These are phyloP conservation scores for Eristalis tenax DNA, from an alignment of 2,888 invertebrate genomes.

Conservation along the genomic window DNA sequence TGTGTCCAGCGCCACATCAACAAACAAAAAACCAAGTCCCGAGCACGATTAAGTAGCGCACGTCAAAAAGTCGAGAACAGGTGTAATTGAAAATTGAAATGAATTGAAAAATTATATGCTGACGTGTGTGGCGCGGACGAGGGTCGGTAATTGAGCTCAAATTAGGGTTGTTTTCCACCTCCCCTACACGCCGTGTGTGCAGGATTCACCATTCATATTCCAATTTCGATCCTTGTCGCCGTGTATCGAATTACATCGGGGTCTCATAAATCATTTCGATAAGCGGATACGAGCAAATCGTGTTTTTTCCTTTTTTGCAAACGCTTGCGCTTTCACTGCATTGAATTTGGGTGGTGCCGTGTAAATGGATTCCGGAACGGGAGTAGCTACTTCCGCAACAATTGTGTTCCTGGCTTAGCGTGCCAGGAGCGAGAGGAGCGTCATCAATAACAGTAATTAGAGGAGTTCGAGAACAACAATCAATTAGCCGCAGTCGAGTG, in stretches of 20 bases:
- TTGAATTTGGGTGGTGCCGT: constrained; percentile 28
- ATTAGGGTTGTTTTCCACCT: constrained; percentile 25
- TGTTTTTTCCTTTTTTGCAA: background rate
- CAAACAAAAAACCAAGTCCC: constrained; percentile 27
- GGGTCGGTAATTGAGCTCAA: constrained; percentile 62
- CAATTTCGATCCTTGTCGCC: background rate
- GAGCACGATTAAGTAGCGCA: constrained; percentile 57
- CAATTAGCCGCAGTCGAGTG: constrained; percentile 47
- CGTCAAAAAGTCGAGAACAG: constrained; percentile 69
- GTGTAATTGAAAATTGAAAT: constrained; percentile 72
- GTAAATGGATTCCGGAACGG: constrained; percentile 44
- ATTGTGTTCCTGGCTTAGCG: constrained; percentile 15
- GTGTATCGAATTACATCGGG: constrained; percentile 62
- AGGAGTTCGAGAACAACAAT: constrained; percentile 47
- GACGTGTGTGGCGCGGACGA: constrained; percentile 63
- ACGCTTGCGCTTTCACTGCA: constrained; percentile 8
- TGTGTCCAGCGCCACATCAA: constrained; percentile 46
- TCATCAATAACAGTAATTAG: constrained; percentile 56
- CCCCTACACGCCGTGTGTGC: background rate
- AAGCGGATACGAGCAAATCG: constrained; percentile 42
- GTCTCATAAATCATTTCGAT: constrained; percentile 60
- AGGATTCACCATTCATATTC: constrained; percentile 19
- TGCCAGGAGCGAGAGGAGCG: constrained; percentile 18
- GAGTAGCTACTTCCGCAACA: constrained; percentile 30
- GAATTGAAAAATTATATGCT: constrained; percentile 72